Conservation (phyloP, 2,888 invertebrate species). For the Tenthredo distinguenda region DNA sequence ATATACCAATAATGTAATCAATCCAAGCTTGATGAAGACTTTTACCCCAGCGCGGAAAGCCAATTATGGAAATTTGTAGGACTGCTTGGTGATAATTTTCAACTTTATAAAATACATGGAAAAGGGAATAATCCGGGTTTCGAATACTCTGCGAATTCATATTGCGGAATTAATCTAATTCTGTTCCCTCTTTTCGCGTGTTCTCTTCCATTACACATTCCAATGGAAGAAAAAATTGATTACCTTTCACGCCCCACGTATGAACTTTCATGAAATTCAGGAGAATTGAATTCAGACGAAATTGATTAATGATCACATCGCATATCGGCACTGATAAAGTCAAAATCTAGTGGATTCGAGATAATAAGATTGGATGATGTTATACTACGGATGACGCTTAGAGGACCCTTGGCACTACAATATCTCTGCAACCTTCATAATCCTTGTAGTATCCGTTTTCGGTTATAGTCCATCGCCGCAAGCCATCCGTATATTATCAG, state of each 20-base stretch:
- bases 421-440: constrained; percentile 15
- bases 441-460: constrained; percentile 24
- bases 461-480: constrained; percentile 5
- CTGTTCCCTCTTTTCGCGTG: background rate
- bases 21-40: constrained; percentile 1
- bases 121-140: background rate
- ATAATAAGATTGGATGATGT: background rate
- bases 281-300: background rate
- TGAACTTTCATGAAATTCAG: background rate
- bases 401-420: background rate
- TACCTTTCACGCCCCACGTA: no score
- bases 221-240: background rate
- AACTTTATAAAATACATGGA: background rate
- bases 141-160: background rate
- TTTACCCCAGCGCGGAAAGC: background rate
- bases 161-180: background rate
- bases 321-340: background rate
- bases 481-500: constrained; percentile 15
- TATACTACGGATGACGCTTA: background rate
- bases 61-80: background rate
- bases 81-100: background rate
- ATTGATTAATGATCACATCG: background rate
- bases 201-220: background rate
- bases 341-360: background rate
- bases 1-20: background rate